phyloP scores from a whole-genome alignment of 2,888 invertebrate genomes.

The Augochlorella aurata region DNA sequence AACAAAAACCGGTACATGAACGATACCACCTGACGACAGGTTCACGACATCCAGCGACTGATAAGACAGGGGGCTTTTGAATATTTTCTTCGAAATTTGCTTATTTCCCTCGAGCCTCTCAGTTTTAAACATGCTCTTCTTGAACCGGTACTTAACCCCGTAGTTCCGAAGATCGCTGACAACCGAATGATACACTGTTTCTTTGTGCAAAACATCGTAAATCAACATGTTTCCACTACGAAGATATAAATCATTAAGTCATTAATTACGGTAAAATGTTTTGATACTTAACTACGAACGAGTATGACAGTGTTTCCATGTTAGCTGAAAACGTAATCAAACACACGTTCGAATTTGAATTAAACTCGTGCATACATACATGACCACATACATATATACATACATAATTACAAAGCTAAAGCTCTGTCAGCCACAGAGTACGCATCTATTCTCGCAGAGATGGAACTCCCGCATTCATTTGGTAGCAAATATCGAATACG shows the following conservation, averaged over 20 bases:
- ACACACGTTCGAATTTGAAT: constrained; percentile 13
- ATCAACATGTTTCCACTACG: constrained; percentile 82
- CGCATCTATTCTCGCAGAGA: background rate
- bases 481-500: too few relatives aligned
- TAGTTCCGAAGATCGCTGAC: constrained; percentile 87
- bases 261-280: constrained; percentile 33
- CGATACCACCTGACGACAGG: constrained; percentile 87
- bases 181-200: constrained; percentile 84
- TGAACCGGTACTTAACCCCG: constrained; percentile 88
- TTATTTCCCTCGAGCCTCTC: constrained; percentile 73
- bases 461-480: background rate
- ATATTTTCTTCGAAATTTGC: constrained; percentile 80
- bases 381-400: too few relatives aligned
- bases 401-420: too few relatives aligned
- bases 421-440: background rate
- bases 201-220: constrained; percentile 83
- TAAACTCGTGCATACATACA: background rate
- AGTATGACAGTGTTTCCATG: constrained; percentile 24
- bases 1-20: constrained; percentile 89
- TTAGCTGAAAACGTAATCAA: constrained; percentile 27
- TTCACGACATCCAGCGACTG: constrained; percentile 84
- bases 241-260: constrained; percentile 4
- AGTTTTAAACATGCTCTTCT: constrained; percentile 84
- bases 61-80: constrained; percentile 83
- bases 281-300: background rate